Percentiles rank a stretch among this genome's conserved stretches.
Conservation (phyloP, 2,797 vertebrate genomes). For the Allobates femoralis region DNA sequence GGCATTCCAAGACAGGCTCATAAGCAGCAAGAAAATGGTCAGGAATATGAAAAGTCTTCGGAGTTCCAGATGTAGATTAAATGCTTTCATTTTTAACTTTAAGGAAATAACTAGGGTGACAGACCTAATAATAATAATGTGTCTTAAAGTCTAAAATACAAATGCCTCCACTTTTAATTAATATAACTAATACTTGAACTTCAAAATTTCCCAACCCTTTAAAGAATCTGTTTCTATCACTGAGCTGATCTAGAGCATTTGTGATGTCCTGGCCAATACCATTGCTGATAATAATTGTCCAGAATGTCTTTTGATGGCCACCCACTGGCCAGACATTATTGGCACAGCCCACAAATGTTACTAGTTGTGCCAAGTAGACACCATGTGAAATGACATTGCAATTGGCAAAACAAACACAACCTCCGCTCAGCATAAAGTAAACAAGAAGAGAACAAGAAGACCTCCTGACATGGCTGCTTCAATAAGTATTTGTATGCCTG, state of each 20-base stretch:
- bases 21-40: background rate
- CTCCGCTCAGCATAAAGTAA: background rate
- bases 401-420: background rate
- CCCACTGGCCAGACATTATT: background rate
- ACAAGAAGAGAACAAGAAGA: too few relatives aligned
- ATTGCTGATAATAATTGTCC: background rate
- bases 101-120: background rate
- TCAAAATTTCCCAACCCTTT: background rate
- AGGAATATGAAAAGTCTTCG: background rate
- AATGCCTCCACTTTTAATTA: too few relatives aligned
- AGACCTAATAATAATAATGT: too few relatives aligned
- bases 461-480: too few relatives aligned
- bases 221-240: background rate
- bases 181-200: background rate
- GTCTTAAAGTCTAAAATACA: background rate
- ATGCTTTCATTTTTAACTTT: background rate
- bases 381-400: background rate
- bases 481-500: too few relatives aligned
- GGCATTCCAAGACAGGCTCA: background rate
- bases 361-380: background rate
- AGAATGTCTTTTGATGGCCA: background rate
- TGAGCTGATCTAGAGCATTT: background rate
- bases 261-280: background rate
- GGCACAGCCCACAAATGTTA: background rate
- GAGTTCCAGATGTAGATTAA: background rate